A percentile compares a stretch with the other conserved stretches of the same genome.
phyloP scores from a whole-genome alignment of 2,888 invertebrate genomes.

The Isotomurus palustris region DNA sequence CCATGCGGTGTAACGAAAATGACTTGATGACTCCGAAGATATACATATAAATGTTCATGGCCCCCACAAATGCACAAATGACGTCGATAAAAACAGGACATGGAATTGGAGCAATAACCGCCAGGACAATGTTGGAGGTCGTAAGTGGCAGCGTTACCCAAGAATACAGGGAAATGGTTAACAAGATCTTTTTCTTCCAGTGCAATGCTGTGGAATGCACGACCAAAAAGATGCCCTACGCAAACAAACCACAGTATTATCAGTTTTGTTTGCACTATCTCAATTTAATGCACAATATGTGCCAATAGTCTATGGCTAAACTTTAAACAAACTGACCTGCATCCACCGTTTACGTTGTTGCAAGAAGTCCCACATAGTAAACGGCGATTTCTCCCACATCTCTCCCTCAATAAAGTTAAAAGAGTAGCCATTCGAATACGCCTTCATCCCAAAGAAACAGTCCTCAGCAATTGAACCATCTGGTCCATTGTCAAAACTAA shows the following conservation, averaged over 20 bases:
- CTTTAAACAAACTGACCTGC: conserved; percentile 51
- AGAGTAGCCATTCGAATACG: conserved; percentile 80
- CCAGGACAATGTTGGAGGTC: conserved; percentile 81
- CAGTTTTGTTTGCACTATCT: background rate
- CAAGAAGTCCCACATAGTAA: conserved; percentile 88
- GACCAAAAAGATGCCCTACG: conserved; percentile 83
- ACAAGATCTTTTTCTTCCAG: conserved; percentile 68
- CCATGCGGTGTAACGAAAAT: conserved; percentile 82
- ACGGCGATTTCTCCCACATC: conserved; percentile 98
- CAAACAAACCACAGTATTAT: conserved; percentile 11
- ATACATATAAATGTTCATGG: conserved; percentile 95
- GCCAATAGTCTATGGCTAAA: too few relatives aligned
- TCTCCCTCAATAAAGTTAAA: conserved; percentile 97
- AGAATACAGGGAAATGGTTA: conserved; percentile 86
- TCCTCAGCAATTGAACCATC: conserved; percentile 98
- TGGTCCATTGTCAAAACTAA: conserved; percentile 91
- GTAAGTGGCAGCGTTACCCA: conserved; percentile 94
- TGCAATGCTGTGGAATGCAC: conserved; percentile 83
- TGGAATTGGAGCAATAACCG: conserved; percentile 78
- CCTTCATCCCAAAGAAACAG: conserved; percentile 95
- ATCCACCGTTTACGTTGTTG: conserved; percentile 96
- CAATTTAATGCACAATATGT: too few relatives aligned
- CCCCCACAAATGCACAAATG: conserved; percentile 83
- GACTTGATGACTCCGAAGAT: conserved; percentile 96
- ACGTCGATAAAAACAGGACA: conserved; percentile 79